These are phyloP conservation scores for Aspidiotus destructor DNA, from an alignment of 2,888 invertebrate genomes.

Conservation along the genomic window DNA sequence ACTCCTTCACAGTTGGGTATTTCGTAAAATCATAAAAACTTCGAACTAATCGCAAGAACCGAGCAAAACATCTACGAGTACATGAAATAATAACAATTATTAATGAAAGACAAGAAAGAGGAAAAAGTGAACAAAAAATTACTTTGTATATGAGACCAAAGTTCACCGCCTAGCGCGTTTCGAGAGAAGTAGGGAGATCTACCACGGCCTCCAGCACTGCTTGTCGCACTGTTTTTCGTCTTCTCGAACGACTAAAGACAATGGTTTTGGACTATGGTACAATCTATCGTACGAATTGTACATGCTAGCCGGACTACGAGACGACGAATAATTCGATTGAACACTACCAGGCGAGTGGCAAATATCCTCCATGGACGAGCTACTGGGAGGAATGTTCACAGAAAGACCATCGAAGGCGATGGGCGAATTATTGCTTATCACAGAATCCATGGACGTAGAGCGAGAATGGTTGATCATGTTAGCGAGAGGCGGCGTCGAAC, in stretches of 20 bases:
- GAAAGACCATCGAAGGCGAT: slow-evolving; percentile 29
- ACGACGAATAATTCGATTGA: slow-evolving; percentile 18
- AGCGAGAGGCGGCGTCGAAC: slow-evolving; percentile 49
- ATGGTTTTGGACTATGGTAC: slow-evolving; percentile 24
- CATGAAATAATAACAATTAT: too few species aligned
- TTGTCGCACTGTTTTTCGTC: slow-evolving; percentile 13
- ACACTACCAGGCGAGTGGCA: slow-evolving; percentile 27
- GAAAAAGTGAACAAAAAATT: too few species aligned
- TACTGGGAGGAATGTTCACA: slow-evolving; percentile 21
- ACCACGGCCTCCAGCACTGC: slow-evolving; percentile 28
- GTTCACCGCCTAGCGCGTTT: too few species aligned
- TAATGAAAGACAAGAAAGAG: too few species aligned
- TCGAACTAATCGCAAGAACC: too few species aligned
- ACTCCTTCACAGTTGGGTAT: too few species aligned
- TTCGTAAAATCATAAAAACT: too few species aligned
- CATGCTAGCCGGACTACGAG: slow-evolving; percentile 16
- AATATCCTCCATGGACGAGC: slow-evolving; percentile 20
- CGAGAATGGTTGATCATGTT: slow-evolving; percentile 21
- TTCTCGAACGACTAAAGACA: slow-evolving; percentile 29
- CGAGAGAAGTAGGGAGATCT: too few species aligned
- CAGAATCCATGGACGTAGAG: slow-evolving; percentile 26
- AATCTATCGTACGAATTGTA: slow-evolving; percentile 9
- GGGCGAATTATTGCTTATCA: slow-evolving; percentile 26
- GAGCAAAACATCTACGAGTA: too few species aligned
- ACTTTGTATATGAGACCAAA: too few species aligned